Evolutionary conservation across 1,140 invertebrate species (phyloP).

Genomic region (Brachionus calyciflorus): DNA sequence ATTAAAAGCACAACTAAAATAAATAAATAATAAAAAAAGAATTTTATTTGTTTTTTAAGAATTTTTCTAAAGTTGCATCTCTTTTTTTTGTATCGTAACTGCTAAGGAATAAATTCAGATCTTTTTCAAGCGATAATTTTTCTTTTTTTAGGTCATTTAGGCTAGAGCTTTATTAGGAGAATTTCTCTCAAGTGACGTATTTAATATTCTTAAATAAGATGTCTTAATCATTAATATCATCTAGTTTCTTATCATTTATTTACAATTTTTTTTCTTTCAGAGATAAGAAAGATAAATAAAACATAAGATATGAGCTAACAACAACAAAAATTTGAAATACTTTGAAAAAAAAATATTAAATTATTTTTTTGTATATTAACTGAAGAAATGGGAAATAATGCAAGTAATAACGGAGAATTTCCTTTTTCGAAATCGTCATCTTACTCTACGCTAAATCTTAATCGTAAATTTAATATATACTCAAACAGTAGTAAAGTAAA

Average conservation of each 20-base stretch:
- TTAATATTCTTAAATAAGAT: conserved; percentile 2
- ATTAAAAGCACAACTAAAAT: conserved; percentile 32
- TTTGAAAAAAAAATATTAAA: background rate
- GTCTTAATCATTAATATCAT: conserved; percentile 28
- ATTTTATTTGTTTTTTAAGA: too few relatives aligned
- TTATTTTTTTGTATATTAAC: too few relatives aligned
- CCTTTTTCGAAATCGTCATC: conserved; percentile 30
- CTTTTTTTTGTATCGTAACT: conserved; percentile 22
- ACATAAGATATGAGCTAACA: conserved; percentile 19
- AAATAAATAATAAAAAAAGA: too few relatives aligned
- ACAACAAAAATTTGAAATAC: too few relatives aligned
- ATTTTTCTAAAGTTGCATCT: too few relatives aligned
- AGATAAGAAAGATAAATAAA: conserved; percentile 1
- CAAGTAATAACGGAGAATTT: background rate
- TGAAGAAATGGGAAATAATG: conserved; percentile 42
- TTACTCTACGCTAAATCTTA: conserved; percentile 41
- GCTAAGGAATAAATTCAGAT: too few relatives aligned
- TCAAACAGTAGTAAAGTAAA: conserved; percentile 22
- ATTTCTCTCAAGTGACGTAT: conserved; percentile 25
- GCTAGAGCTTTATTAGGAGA: conserved; percentile 3
- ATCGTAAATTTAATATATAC: conserved; percentile 28
- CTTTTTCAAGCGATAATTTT: too few relatives aligned
- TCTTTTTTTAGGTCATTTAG: conserved; percentile 22
- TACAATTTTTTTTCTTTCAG: background rate
- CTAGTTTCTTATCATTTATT: too few relatives aligned